Base-by-base conservation (phyloP, 30 jellyfish, hydroid and myxozoan species). In the Mastigias papua region DNA sequence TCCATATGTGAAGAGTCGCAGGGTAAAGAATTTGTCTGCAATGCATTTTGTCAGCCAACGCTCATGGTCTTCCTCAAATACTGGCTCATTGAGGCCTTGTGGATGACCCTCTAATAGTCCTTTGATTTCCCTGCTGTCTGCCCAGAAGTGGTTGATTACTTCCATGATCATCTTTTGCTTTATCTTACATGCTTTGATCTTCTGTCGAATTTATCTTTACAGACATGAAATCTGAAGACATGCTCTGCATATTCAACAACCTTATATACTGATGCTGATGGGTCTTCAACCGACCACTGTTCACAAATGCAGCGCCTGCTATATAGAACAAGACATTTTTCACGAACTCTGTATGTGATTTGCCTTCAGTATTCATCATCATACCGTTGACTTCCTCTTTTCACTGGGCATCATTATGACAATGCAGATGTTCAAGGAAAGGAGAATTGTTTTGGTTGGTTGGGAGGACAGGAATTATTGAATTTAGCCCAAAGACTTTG, bases 301-400 rank as follows among this genome's bases (percentile, higher is more conserved):
- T 84, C 6, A 84, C 81, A 72, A 84, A 84, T 84, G 93, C 50
- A 10, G 70, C 69, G 31, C 87, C 94, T 6, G 82, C 34, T 3
- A 69, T 84, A 31, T 70, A 84, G 37, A 70, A 84, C 21, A 84
- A 89, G 63, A 72, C 46, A 30, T 84, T 84, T 19, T 31, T 0
- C 7, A n/a, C 19, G 37, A 35, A 84, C 73, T 49, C 81, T 0
- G 94, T 7, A 31, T 84, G 81, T 32, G 23, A n/a, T 0, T 0
- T 54, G 13, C 34, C 20, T 16, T 78, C 68, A n/a, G 57, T 62
- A 16, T 49, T 19, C 7, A 57, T 19, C 3, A 57, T 4, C 23
- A 57, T 57, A 5, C 29, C 17, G 26, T 57, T 22, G 29, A 22
- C 26, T 57, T 19, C 29, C 3, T 57, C 29, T 19, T 57, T 19